A percentile compares a stretch with the other conserved stretches of the same genome.
Evolutionary conservation across 53 echinoderm and acorn worm species (phyloP).

Genomic region (Hippasteria phrygiana): DNA sequence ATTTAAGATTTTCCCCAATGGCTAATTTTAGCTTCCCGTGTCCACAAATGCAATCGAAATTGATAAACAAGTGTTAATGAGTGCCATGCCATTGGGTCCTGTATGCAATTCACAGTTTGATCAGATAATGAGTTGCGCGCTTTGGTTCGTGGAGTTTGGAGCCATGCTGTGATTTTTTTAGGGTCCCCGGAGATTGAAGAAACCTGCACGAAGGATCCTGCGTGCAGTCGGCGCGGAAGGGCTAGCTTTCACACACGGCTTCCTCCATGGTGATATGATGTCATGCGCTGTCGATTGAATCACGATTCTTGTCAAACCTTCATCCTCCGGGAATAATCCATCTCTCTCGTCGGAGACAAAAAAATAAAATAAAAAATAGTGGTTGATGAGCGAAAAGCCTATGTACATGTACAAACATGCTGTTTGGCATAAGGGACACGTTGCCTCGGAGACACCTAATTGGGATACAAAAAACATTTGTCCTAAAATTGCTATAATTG

Average conservation of each 20-base stretch:
- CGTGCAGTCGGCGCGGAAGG: not conserved
- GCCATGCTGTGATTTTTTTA: too few relatives aligned
- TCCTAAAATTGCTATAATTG: too few relatives aligned
- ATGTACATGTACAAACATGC: not conserved
- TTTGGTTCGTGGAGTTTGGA: not conserved
- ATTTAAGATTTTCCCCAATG: not conserved
- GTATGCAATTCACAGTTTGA: not conserved
- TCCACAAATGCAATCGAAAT: too few relatives aligned
- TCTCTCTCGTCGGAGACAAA: not conserved
- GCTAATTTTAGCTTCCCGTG: not conserved
- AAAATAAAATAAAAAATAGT: not conserved
- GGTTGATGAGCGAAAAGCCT: too few relatives aligned
- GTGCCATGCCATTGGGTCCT: too few relatives aligned
- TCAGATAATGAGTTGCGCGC: not conserved
- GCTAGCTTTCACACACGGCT: slow-evolving; percentile 1
- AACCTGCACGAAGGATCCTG: not conserved
- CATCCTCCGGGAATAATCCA: not conserved
- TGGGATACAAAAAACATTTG: too few relatives aligned
- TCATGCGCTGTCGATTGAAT: slow-evolving; percentile 13
- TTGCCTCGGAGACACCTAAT: too few relatives aligned
- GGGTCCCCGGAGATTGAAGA: too few relatives aligned
- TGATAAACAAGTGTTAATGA: too few relatives aligned
- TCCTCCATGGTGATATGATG: slow-evolving; percentile 17
- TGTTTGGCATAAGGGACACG: not conserved
- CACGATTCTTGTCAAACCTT: slow-evolving; percentile 1